Evolutionary conservation across 1,140 invertebrate species (phyloP), one percentile per base, ranked within the genome.

Genomic region (Frieseomelitta varia): DNA sequence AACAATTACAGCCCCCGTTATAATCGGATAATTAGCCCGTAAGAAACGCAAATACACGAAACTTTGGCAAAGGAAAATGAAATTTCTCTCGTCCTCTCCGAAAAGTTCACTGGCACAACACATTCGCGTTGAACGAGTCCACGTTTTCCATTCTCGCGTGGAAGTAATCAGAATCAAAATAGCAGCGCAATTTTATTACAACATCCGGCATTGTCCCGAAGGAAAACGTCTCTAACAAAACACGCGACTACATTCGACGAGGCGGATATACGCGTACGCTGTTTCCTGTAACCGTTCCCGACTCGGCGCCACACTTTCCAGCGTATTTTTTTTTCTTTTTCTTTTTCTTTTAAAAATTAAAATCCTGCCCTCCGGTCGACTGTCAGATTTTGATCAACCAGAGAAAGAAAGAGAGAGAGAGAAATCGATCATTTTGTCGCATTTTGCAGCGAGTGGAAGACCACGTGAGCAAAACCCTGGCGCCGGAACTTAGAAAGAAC

Each of bases 261-360:
- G 27, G 2, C 30, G 15, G 24, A 12, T 21, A 74, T 14, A 27
- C 73, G 30, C 30, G 30, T 47, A 12, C 19, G 24, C n/a, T 19
- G 14, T 51, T 21, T 14, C n/a, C 19, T 15, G 30, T 30, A 39
- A n/a, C n/a, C n/a, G n/a, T n/a, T n/a, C n/a, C n/a, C n/a, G n/a
- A n/a, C n/a, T n/a, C n/a, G n/a, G 39, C 39, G 39, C 6, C 3
- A n/a, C 67, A 51, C 1, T 17, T 53, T 65, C 71, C 39, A 71
- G 56, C 27, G 65, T n/a, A 19, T 51, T 24, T 1, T 30, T 30
- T 6, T 39, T 39, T 39, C 6, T 6, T 47, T 39, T 39, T 39
- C 6, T 6, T 47, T 8, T 47, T 68, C 56, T 56, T 67, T 55
- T 58, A 55, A 81, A 81, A 81, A 74, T 81, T 67, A 74, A 74